Evolutionary conservation across 2,888 invertebrate species (phyloP), one percentile per base, ranked within the genome.

Genomic region (Tanypteryx hageni): DNA sequence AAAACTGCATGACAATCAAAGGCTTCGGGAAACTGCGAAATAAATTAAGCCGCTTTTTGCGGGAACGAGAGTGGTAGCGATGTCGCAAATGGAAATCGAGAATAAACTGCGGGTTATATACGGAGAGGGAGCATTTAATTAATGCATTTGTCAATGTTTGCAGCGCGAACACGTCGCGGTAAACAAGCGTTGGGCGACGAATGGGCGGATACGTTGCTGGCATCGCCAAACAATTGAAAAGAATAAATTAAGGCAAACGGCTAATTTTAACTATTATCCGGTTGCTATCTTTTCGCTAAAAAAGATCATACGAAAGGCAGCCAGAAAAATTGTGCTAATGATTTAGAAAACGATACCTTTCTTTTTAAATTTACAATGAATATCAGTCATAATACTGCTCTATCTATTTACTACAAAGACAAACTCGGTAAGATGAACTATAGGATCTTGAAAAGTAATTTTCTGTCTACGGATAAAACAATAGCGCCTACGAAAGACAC

Each of bases 1-100:
- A 31, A 61, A 31, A n/a, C 31, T 11, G 89, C n/a, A 56, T 56
- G 68, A 68, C 64, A 89, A 89, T 64, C 16, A 76, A 76, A 76
- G 76, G 86, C 13, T 9, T 59, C 4, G 16, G 18, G 59, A 64
- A 0, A 31, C 2, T 18, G 27, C 31, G n/a, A 89, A 68, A 89
- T 68, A 89, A 64, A 56, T 44, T n/a, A 89, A 68, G 44, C 56
- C 4, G 18, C 64, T 89, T 68, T 44, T 44, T 14, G 44, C 61
- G 16, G 22, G 14, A 22, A 58, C 16, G 22, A 7, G 7, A 11
- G 85, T 0, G 22, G 86, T 44, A 31, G 31, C 16, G 61, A 59
- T 27, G 57, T 5, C 18, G 57, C 83, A 57, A 61, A 86, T 61
- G 8, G 44, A 57, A 59, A 64, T 64, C 11, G 44, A 31, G n/a